phyloP scores from a whole-genome alignment of 64 coral and sea anemone species.

The Acropora tenuis region DNA sequence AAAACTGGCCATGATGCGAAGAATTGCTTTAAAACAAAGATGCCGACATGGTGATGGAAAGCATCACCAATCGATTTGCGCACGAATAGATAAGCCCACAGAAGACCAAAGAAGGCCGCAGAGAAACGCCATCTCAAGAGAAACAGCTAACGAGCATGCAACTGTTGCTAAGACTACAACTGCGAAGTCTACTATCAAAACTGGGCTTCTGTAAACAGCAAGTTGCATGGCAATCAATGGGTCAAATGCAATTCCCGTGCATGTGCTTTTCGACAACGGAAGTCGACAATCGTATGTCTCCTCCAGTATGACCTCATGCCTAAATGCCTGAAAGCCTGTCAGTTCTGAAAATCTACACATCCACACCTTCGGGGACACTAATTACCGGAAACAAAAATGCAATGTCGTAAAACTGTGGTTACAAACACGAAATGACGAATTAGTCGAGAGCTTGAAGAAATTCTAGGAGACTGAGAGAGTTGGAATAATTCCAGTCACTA shows the following conservation, averaged over 20 bases:
- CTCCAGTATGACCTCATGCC: constrained; percentile 28
- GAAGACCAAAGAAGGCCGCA: background rate
- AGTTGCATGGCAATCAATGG: constrained; percentile 47
- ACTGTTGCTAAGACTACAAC: constrained; percentile 9
- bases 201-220: constrained; percentile 49
- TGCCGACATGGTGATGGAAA: constrained; percentile 61
- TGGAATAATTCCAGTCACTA: constrained; percentile 48
- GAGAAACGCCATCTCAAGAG: background rate
- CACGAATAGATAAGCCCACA: background rate
- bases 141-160: constrained; percentile 2
- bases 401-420: constrained; percentile 50
- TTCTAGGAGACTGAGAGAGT: constrained; percentile 77
- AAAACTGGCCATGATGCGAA: constrained; percentile 41
- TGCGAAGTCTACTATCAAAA: constrained; percentile 23
- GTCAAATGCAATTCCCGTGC: constrained; percentile 32
- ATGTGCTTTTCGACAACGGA: constrained; percentile 59
- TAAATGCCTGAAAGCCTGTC: constrained; percentile 54
- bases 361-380: constrained; percentile 61
- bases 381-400: constrained; percentile 49
- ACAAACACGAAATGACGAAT: constrained; percentile 43
- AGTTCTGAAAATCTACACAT: constrained; percentile 22
- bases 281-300: constrained; percentile 49
- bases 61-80: constrained; percentile 78
- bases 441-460: constrained; percentile 53
- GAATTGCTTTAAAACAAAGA: constrained; percentile 55